Base-by-base conservation (phyloP, 2,113 vertebrate genomes). In the Menura novaehollandiae region DNA sequence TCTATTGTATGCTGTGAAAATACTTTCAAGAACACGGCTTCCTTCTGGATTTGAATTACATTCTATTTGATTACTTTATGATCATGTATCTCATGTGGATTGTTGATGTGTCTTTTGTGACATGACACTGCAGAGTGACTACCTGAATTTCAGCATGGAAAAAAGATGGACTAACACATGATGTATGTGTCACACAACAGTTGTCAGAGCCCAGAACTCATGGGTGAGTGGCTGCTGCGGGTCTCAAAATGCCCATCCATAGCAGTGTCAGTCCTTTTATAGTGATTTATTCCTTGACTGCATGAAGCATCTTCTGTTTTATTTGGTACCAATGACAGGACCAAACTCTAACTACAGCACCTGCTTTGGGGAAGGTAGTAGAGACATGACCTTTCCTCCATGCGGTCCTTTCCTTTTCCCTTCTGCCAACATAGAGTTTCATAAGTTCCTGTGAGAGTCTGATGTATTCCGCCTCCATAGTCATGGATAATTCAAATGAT, bases 101-200 rank as follows among this genome's bases (percentile, higher is more conserved):
- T 71, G 44, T 33, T 24, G 27, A 10, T 51, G 37, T 20, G 7
- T n/a, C 32, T 88, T 58, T 77, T 71, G 51, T 88, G 71, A 26
- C 11, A 2, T 32, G 51, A 15, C 28, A 5, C 52, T 72, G 43
- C 43, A 23, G 56, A 39, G 52, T 10, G 33, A 39, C 35, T 39
- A 4, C 47, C 56, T 85, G 58, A 7, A 27, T 49, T 66, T 74
- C 51, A 58, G 41, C 32, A 18, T 19, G 19, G 49, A 15, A 59
- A 15, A 8, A 23, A 43, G 32, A 44, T 28, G 33, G 15, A 23
- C 59, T 33, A 15, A 26, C 43, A 4, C 11, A 2, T 7, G 47
- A 14, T 2, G 1, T 49, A 2, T 12, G n/a, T 62, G 84, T 20
- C 32, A 56, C 6, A 0, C 2, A 28, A 28, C 37, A 60, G 9